Evolutionary conservation across 2,797 vertebrate species (phyloP), one percentile per base, ranked within the genome.

Genomic region (Apogon talboti): DNA sequence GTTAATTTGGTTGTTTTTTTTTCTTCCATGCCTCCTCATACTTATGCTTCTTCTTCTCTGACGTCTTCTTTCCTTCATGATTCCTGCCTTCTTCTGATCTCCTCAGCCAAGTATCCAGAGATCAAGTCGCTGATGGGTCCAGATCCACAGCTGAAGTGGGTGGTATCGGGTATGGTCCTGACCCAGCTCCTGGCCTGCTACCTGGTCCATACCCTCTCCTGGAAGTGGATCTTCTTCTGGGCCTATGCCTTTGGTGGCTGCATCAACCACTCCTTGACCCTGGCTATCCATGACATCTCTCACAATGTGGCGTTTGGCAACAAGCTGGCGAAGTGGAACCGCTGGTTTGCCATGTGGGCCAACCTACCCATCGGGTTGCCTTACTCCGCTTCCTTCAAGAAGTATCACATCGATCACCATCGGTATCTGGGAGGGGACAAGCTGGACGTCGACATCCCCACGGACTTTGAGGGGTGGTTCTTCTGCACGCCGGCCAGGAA

Each of bases 171-270:
- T 62, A 94, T 99, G 96, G 98, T 99, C 35, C 75, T 97, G 43
- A 79, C 16, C 1, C 98, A 99, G 91, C 66, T 99, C 19, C 66
- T 96, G 48, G 95, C 95, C 35, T 98, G 97, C 84, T 96, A 95
- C 87, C 80, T 99, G 82, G 94, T 96, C 65, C 93, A 55, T 2
- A 80, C 92, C 45, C 92, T 98, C 14, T 35, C 95, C 10, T 99
- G 97, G 98, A 98, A 98, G 87, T 99, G 98, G 98, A 78, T 98
- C 66, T 81, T 99, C 52, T 98, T 99, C 89, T 98, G 96, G 96
- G 96, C 97, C 15, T 99, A 98, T 0, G 89, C 81, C 38, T 96
- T 99, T 0, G 98, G 98, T 2, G 98, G 98, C 50, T 98, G 97
- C 57, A 89, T 98, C 75, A 99, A 99, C 87, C 98, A 99, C 85